Percentiles rank a stretch among this genome's conserved stretches.
Conservation (phyloP, 2,797 vertebrate genomes). For the Urophycis tenuis region DNA sequence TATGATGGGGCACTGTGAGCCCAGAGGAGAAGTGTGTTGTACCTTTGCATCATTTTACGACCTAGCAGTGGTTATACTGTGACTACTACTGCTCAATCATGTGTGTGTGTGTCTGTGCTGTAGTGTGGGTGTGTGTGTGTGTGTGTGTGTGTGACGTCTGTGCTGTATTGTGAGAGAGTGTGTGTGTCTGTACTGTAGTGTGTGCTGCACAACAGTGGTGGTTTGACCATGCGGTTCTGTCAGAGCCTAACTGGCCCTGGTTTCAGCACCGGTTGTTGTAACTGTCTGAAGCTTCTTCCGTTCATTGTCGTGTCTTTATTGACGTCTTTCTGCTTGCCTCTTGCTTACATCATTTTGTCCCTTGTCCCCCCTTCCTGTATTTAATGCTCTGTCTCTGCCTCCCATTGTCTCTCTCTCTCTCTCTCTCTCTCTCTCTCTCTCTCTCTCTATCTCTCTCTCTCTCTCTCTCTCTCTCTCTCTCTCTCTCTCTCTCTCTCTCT, state of each 20-base stretch:
- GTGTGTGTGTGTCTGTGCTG: too few relatives aligned
- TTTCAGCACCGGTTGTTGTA: slow-evolving; percentile 25
- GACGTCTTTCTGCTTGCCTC: slow-evolving; percentile 28
- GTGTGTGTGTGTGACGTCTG: too few relatives aligned
- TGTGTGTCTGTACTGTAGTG: neutral
- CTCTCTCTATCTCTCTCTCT: slow-evolving; percentile 3
- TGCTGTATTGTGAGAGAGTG: too few relatives aligned
- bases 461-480: slow-evolving; percentile 1
- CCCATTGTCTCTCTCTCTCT: slow-evolving; percentile 21
- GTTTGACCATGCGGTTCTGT: neutral
- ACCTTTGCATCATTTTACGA: neutral
- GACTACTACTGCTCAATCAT: neutral
- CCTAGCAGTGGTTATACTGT: neutral
- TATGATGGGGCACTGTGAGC: neutral
- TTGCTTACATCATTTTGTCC: slow-evolving; percentile 22
- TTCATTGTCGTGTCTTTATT: slow-evolving; percentile 26
- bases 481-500: slow-evolving; percentile 10
- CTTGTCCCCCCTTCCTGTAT: neutral
- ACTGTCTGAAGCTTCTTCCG: slow-evolving; percentile 22
- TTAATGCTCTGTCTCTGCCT: slow-evolving; percentile 1
- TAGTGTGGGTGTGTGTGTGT: neutral
- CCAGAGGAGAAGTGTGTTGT: neutral
- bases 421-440: slow-evolving; percentile 17
- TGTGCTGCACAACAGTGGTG: neutral
- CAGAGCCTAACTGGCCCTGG: neutral